These are phyloP conservation scores for Laspeyria flexula DNA, from an alignment of 2,888 invertebrate species.

Conservation along the genomic window DNA sequence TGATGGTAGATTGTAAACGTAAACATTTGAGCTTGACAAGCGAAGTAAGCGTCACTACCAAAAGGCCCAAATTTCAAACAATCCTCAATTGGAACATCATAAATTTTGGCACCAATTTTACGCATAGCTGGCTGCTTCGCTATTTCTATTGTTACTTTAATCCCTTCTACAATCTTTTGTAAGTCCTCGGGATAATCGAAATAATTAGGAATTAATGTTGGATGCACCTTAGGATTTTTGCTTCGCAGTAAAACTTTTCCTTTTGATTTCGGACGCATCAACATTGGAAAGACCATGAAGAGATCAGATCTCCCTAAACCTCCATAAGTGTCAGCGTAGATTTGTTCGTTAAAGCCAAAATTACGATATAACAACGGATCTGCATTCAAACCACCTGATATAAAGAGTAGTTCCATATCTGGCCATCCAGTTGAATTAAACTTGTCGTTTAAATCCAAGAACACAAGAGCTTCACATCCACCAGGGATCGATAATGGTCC, in stretches of 20 bases:
- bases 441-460: constrained; percentile 87
- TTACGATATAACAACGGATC: constrained; percentile 77
- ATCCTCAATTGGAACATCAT: constrained; percentile 86
- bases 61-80: constrained; percentile 85
- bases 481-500: constrained; percentile 88
- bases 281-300: constrained; percentile 88
- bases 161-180: constrained; percentile 88
- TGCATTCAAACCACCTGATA: constrained; percentile 83
- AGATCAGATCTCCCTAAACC: constrained; percentile 70
- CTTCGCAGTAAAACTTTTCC: constrained; percentile 89
- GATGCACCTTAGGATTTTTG: constrained; percentile 89
- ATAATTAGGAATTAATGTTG: constrained; percentile 93
- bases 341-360: constrained; percentile 83
- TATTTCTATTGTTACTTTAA: constrained; percentile 86
- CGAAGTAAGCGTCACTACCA: constrained; percentile 89
- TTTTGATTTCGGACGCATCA: constrained; percentile 90
- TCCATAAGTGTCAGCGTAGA: constrained; percentile 71
- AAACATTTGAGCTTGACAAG: constrained; percentile 88
- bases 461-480: constrained; percentile 89
- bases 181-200: constrained; percentile 88
- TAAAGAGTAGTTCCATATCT: constrained; percentile 88
- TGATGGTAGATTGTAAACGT: constrained; percentile 90
- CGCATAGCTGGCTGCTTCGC: constrained; percentile 86
- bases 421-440: constrained; percentile 85
- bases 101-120: constrained; percentile 85